Evolutionary conservation across 2,113 vertebrate species (phyloP).

Genomic region (Platysternon megacephalum): DNA sequence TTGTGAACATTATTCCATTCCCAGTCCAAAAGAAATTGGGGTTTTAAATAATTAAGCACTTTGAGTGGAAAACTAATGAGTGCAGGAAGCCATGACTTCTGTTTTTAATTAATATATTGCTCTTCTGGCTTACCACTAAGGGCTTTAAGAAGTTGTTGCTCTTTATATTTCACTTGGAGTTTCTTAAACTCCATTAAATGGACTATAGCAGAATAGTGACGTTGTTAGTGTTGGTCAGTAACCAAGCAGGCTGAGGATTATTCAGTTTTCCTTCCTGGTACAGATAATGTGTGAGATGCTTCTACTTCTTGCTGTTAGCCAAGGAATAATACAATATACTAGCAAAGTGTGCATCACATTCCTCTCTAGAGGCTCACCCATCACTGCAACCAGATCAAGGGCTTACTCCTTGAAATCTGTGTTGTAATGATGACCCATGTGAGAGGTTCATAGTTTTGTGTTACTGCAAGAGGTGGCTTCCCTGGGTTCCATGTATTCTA

Average conservation of each 20-base stretch:
- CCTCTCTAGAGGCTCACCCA: background rate
- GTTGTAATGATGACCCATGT: background rate
- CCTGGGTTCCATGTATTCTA: background rate
- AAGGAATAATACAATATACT: background rate
- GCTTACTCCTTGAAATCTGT: background rate
- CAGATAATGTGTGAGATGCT: background rate
- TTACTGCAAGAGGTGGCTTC: background rate
- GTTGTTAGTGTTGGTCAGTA: background rate
- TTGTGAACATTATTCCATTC: background rate
- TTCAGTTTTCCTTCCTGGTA: background rate
- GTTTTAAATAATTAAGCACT: background rate
- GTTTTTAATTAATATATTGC: background rate
- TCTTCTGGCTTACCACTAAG: background rate
- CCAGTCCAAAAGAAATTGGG: background rate
- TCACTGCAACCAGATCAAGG: background rate
- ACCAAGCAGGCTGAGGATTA: rapidly evolving
- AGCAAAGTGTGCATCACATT: background rate
- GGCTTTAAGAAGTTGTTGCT: background rate
- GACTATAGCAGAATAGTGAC: background rate
- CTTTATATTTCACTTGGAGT: background rate
- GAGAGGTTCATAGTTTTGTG: background rate
- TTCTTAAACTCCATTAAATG: background rate
- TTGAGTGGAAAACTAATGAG: background rate
- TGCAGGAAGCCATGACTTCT: background rate
- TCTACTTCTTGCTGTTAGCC: background rate